phyloP scores from a whole-genome alignment of 2,113 vertebrate genomes.

The Dicrurus megarhynchus region DNA sequence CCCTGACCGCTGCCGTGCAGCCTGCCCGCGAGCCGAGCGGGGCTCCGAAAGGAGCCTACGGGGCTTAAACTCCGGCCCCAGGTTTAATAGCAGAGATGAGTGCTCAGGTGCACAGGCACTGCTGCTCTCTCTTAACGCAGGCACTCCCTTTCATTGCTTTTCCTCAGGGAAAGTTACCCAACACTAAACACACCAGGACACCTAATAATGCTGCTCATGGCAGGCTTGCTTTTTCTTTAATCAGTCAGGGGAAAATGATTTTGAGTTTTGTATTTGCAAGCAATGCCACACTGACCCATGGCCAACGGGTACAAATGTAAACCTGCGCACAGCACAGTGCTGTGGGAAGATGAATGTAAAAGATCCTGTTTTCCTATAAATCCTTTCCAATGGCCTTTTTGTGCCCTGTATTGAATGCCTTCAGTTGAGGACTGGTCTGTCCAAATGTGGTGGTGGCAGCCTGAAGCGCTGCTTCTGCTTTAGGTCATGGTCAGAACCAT shows the following conservation, averaged over 20 bases:
- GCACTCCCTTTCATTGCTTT: neutral
- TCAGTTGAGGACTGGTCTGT: accelerated
- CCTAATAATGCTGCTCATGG: too few species aligned
- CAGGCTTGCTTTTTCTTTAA: neutral
- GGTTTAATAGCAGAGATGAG: accelerated
- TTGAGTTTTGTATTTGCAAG: neutral
- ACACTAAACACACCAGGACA: neutral
- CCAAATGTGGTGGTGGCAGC: neutral
- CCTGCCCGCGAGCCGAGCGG: neutral
- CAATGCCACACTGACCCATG: accelerated
- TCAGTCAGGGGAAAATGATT: neutral
- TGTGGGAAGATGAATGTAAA: neutral
- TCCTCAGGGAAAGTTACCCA: too few species aligned
- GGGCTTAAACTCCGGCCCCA: neutral
- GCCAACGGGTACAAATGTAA: neutral
- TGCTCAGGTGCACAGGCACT: accelerated
- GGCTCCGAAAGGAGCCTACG: neutral
- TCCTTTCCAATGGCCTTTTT: accelerated
- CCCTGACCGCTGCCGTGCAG: accelerated
- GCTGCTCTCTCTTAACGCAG: neutral
- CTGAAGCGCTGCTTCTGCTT: neutral
- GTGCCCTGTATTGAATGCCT: accelerated
- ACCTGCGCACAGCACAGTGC: neutral
- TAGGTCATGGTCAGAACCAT: neutral
- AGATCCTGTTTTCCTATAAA: neutral